Conservation (phyloP, 2,113 vertebrate species). For the Coregonus clupeaformis region DNA sequence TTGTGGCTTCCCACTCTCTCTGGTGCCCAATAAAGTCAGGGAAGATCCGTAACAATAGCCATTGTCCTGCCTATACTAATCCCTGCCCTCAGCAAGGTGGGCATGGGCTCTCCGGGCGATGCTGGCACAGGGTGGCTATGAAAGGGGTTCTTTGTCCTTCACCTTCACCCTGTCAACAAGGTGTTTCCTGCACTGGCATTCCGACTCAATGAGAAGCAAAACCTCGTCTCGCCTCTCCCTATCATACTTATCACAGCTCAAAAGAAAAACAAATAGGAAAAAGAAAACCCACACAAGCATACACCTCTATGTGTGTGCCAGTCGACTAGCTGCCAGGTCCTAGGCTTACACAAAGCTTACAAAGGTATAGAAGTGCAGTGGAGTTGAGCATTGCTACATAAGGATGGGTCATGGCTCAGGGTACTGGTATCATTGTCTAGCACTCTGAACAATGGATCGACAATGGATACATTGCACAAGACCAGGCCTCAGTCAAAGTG, state of each 20-base stretch:
- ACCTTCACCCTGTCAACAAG: background rate
- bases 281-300: background rate
- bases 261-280: background rate
- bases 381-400: background rate
- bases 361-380: background rate
- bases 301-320: background rate
- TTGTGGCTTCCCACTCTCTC: background rate
- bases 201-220: background rate
- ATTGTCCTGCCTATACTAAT: constrained; percentile 21
- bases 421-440: too few species aligned
- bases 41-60: constrained; percentile 13
- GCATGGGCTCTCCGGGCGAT: background rate
- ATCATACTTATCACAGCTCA: background rate
- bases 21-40: background rate
- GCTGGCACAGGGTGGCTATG: background rate
- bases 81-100: constrained; percentile 5
- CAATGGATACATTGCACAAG: too few species aligned
- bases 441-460: too few species aligned
- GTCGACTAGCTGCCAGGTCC: too few species aligned
- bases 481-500: too few species aligned
- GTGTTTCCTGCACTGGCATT: background rate
- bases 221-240: background rate
- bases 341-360: too few species aligned
- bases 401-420: background rate
- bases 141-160: constrained; percentile 23